Evolutionary conservation across 2,888 invertebrate genomes (phyloP).

Genomic region (Autographa pulchrina): DNA sequence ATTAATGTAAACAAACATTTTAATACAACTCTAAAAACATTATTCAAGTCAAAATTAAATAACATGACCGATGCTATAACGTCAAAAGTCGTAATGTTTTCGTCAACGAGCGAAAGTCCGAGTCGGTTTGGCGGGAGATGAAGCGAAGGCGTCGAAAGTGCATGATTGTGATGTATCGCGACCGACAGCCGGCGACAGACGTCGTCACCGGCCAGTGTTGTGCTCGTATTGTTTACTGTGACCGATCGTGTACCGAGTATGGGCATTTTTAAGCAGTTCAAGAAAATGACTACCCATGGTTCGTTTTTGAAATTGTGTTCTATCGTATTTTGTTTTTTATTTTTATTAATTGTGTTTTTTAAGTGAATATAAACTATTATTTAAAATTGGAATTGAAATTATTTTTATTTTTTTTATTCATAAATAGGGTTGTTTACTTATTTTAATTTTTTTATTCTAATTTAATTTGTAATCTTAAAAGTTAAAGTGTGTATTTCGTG

Average conservation of each 20-base stretch:
- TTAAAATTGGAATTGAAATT: not conserved
- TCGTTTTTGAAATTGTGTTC: constrained; percentile 58
- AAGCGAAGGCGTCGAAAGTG: constrained; percentile 67
- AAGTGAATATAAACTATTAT: not conserved
- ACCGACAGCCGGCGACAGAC: constrained; percentile 71
- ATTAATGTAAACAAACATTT: not conserved
- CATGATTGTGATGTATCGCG: constrained; percentile 71
- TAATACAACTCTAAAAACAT: not conserved
- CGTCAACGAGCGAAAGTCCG: constrained; percentile 61
- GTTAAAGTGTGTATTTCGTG: too few species aligned
- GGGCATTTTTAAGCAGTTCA: constrained; percentile 86
- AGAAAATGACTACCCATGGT: constrained; percentile 83
- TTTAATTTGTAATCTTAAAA: too few species aligned
- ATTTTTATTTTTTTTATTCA: too few species aligned
- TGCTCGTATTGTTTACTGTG: constrained; percentile 54
- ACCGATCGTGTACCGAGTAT: constrained; percentile 62
- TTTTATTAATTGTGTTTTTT: not conserved
- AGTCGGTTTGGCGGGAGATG: constrained; percentile 62
- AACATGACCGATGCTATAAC: constrained; percentile 30
- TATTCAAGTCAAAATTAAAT: constrained; percentile 9
- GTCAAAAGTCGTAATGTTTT: constrained; percentile 66
- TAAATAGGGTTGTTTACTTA: too few species aligned
- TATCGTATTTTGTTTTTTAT: not conserved
- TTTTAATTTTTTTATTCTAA: too few species aligned
- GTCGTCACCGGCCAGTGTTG: constrained; percentile 64